Conservation (phyloP, 2,888 invertebrate species). For the Sylvicola fuscatus region DNA sequence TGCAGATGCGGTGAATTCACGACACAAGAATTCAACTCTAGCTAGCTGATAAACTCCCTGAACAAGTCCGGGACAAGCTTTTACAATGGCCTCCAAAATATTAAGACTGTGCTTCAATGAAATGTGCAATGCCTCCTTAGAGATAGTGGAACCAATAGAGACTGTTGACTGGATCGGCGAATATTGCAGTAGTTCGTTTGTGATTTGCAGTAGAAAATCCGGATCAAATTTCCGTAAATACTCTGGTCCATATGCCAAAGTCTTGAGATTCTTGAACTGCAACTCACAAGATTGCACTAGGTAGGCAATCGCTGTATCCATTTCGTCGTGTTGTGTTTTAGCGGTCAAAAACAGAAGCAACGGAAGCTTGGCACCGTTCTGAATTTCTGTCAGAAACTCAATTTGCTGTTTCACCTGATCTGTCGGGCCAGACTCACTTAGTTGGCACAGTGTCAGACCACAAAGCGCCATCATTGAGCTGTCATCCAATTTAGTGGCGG, state of each 20-base stretch:
- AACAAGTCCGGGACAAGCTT: constrained; percentile 64
- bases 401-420: constrained; percentile 69
- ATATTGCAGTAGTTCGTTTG: constrained; percentile 53
- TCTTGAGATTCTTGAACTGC: constrained; percentile 29
- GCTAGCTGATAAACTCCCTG: constrained; percentile 47
- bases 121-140: constrained; percentile 28
- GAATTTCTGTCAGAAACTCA: constrained; percentile 63
- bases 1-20: constrained; percentile 52
- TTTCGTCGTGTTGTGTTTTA: constrained; percentile 33
- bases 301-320: constrained; percentile 32
- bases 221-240: constrained; percentile 65
- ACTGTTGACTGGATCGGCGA: constrained; percentile 40
- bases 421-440: constrained; percentile 45
- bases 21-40: constrained; percentile 60
- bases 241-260: constrained; percentile 46
- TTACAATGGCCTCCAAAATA: constrained; percentile 48
- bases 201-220: constrained; percentile 62
- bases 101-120: constrained; percentile 37
- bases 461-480: constrained; percentile 58
- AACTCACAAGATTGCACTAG: constrained; percentile 40
- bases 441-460: constrained; percentile 67
- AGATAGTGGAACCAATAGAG: constrained; percentile 17
- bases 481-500: constrained; percentile 67
- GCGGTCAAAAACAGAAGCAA: constrained; percentile 47
- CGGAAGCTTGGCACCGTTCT: constrained; percentile 45